phyloP scores from a whole-genome alignment of 2,888 invertebrate genomes.

The Dinocampus coccinellae region DNA sequence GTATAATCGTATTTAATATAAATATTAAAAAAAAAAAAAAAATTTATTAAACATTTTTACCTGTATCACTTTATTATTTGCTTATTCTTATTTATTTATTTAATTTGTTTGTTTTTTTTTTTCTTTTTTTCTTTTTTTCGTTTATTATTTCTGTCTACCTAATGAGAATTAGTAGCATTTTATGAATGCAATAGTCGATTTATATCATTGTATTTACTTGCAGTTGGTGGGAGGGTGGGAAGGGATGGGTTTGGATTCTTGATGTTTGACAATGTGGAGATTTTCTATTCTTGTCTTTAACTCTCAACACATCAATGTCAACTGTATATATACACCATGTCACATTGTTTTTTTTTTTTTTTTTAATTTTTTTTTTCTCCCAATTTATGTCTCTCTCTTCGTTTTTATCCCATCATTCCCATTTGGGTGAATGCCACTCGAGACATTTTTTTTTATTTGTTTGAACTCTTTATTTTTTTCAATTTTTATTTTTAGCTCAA shows the following conservation, averaged over 20 bases:
- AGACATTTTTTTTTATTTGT: constrained; percentile 18
- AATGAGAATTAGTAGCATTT: not conserved
- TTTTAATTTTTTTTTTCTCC: not conserved
- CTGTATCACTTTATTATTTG: not conserved
- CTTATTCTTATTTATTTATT: not conserved
- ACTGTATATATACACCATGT: constrained; percentile 19
- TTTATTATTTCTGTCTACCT: not conserved
- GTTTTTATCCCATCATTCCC: too few species aligned
- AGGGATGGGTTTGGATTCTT: not conserved
- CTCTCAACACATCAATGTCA: constrained; percentile 36
- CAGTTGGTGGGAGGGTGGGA: too few species aligned
- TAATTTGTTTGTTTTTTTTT: not conserved
- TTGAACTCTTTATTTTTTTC: constrained; percentile 31
- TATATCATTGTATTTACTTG: not conserved
- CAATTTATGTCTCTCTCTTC: not conserved
- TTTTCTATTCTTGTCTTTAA: constrained; percentile 31
- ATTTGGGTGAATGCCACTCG: not conserved
- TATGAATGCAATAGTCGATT: not conserved
- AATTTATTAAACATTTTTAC: too few species aligned
- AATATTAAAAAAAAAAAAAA: too few species aligned
- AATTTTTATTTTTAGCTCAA: too few species aligned
- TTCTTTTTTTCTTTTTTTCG: not conserved
- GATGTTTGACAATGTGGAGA: constrained; percentile 3
- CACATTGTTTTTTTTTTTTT: constrained; percentile 7
- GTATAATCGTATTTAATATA: not conserved